Evolutionary conservation across 2,113 vertebrate genomes (phyloP), one percentile per base, ranked within the genome.

Genomic region (Setophaga kirtlandii): DNA sequence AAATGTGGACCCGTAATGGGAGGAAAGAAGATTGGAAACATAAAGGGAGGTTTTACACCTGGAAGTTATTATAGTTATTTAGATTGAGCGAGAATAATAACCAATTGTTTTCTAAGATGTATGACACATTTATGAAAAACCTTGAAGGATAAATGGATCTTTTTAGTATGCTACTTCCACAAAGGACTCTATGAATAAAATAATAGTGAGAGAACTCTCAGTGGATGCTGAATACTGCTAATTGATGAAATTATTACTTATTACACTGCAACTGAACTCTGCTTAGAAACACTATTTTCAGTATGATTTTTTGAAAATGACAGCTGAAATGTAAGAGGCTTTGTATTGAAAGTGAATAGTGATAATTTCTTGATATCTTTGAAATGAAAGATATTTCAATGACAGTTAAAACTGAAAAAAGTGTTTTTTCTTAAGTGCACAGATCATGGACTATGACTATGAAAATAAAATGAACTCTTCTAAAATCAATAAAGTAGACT

Each of bases 241-340:
- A 96, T 97, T 96, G 84, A 97, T 97, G 91, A 97, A 96, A 97
- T 96, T 97, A 97, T 95, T 96, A 93, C 93, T 97, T 97, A 96
- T 96, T 97, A 93, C 88, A 49, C 31, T 96, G 89, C 92, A 94
- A 90, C 85, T 94, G 90, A 97, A 95, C 85, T 97, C 83, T 96
- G 79, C 86, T 97, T 96, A 93, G 93, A 96, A 97, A 91, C 73
- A 92, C 76, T 97, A 87, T 97, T 97, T 97, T 96, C 95, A 82
- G 59, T 94, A 78, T 96, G 92, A 96, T 92, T 96, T 97, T 84
- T 95, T 70, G 65, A 96, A 93, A 95, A 96, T 96, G 95, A 95
- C 96, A 97, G 93, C 89, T 96, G 69, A 98, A 95, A 63, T 96
- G 19, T 92, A 95, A 93, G 84, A 94, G 95, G 76, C 92, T 97